A percentile compares a stretch with the other conserved stretches of the same genome.
Conservation (phyloP, 2,888 invertebrate genomes). For the Cosmorhoe ocellata region DNA sequence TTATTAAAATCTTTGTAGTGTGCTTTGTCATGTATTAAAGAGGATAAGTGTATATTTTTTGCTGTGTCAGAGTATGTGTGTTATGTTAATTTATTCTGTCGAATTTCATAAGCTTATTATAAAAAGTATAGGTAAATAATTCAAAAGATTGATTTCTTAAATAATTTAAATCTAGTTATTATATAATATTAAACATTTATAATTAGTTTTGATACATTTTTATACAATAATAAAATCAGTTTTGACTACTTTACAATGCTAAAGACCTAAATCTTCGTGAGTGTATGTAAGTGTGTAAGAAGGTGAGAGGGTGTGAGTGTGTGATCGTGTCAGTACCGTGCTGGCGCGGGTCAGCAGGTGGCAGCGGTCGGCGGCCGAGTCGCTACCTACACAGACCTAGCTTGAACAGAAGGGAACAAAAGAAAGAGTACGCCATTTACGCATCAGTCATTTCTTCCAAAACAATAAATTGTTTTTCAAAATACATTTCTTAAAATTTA, state of each 20-base stretch:
- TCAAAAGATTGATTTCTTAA: no score
- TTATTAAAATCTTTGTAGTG: slow-evolving; percentile 25
- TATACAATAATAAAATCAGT: background rate
- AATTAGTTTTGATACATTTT: background rate
- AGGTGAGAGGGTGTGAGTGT: slow-evolving; percentile 35
- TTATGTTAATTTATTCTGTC: slow-evolving; percentile 9
- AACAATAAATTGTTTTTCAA: slow-evolving; percentile 47
- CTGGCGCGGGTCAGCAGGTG: slow-evolving; percentile 62
- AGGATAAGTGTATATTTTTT: slow-evolving; percentile 30
- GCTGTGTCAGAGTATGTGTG: slow-evolving; percentile 18
- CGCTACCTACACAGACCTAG: slow-evolving; percentile 83
- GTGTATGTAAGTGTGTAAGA: slow-evolving; percentile 25
- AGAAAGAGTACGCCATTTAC: slow-evolving; percentile 78
- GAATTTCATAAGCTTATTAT: background rate
- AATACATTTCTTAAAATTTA: slow-evolving; percentile 40
- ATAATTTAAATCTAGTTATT: no score
- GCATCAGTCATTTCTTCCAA: slow-evolving; percentile 81
- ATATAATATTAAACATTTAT: no score
- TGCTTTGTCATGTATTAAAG: slow-evolving; percentile 32
- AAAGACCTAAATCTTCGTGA: slow-evolving; percentile 8
- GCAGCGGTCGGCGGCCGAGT: slow-evolving; percentile 65
- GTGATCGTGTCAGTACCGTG: slow-evolving; percentile 69
- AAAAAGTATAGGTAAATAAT: background rate
- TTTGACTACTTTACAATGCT: background rate
- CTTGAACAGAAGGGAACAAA: slow-evolving; percentile 80